A percentile compares a stretch with the other conserved stretches of the same genome.
phyloP scores from a whole-genome alignment of 2,888 invertebrate species.

The Sinodicranocentrus sp. region DNA sequence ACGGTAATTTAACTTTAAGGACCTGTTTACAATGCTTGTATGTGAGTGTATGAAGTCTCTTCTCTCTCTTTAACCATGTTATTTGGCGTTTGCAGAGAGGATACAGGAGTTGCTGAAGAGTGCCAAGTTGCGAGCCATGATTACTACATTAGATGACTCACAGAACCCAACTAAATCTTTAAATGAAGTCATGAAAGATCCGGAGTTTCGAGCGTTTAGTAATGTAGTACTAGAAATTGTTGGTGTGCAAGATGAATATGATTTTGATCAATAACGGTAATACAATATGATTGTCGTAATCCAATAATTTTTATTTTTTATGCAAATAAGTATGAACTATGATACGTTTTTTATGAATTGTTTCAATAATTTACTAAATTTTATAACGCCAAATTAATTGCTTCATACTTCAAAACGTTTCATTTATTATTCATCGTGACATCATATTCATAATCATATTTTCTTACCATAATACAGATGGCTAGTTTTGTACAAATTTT shows the following conservation, averaged over 20 bases:
- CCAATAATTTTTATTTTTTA: slow-evolving; percentile 17
- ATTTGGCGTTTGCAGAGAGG: slow-evolving; percentile 38
- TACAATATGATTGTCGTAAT: not conserved
- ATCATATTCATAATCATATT: slow-evolving; percentile 45
- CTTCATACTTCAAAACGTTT: slow-evolving; percentile 58
- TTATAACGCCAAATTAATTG: not conserved
- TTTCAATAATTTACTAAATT: too few relatives aligned
- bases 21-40: too few relatives aligned
- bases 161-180: slow-evolving; percentile 47
- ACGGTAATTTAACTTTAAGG: slow-evolving; percentile 46
- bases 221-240: slow-evolving; percentile 25
- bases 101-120: slow-evolving; percentile 24
- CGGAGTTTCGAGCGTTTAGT: slow-evolving; percentile 39
- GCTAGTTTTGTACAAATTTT: slow-evolving; percentile 69
- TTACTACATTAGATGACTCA: slow-evolving; percentile 47
- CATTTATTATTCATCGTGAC: slow-evolving; percentile 58
- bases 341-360: too few relatives aligned
- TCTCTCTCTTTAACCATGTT: too few relatives aligned
- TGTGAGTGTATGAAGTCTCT: too few relatives aligned
- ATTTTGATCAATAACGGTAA: not conserved
- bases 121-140: slow-evolving; percentile 5
- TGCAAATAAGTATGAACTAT: too few relatives aligned
- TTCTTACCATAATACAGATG: slow-evolving; percentile 60
- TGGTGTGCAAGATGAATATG: slow-evolving; percentile 11
- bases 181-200: slow-evolving; percentile 59